These are phyloP conservation scores for Pyrochroa serraticornis DNA, from an alignment of 2,888 invertebrate species.

Conservation along the genomic window DNA sequence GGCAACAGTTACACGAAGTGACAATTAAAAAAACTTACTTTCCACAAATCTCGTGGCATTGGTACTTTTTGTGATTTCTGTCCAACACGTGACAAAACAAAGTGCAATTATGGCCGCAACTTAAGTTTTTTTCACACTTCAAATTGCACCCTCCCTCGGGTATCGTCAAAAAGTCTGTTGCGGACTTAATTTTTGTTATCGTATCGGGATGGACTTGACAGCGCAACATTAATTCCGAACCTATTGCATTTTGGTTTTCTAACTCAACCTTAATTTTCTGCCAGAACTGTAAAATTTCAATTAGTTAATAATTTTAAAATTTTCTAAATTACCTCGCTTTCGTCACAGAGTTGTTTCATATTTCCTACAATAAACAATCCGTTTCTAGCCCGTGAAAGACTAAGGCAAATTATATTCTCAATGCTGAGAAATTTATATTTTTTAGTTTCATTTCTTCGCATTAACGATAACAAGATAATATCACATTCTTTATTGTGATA, in stretches of 20 bases:
- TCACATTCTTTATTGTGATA: constrained; percentile 83
- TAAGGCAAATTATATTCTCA: constrained; percentile 77
- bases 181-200: not conserved
- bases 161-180: not conserved
- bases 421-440: constrained; percentile 72
- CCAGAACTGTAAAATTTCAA: constrained; percentile 60
- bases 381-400: constrained; percentile 73
- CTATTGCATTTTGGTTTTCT: constrained; percentile 61
- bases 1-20: too few relatives aligned
- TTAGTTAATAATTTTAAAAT: not conserved
- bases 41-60: too few relatives aligned
- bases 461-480: constrained; percentile 79
- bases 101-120: not conserved
- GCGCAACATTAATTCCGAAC: constrained; percentile 58
- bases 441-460: constrained; percentile 78
- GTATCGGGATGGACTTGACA: constrained; percentile 62
- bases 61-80: constrained; percentile 1
- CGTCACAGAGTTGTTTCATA: constrained; percentile 57
- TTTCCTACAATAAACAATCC: constrained; percentile 80
- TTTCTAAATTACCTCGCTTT: constrained; percentile 1
- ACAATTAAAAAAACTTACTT: too few relatives aligned
- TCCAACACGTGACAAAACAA: not conserved
- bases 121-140: not conserved
- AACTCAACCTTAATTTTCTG: constrained; percentile 61
- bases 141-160: not conserved